These are phyloP conservation scores for Druon quercuslanigerum DNA, from an alignment of 1,140 invertebrate genomes.

Conservation along the genomic window DNA sequence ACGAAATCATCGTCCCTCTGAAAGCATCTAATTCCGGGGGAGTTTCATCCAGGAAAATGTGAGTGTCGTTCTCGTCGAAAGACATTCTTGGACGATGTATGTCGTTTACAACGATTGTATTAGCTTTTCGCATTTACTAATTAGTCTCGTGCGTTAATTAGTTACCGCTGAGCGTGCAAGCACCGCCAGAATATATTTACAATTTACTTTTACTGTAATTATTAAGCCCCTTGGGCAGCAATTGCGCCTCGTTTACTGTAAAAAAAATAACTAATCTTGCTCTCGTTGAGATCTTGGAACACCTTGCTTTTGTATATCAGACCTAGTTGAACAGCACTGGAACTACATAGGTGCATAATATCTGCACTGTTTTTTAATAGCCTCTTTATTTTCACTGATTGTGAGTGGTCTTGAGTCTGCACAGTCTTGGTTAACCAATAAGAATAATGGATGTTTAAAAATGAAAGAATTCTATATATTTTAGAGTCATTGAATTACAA, in stretches of 20 bases:
- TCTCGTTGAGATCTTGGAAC: not conserved
- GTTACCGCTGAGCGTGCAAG: conserved; percentile 71
- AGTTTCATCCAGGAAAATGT: conserved; percentile 26
- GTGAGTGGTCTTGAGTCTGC: conserved; percentile 9
- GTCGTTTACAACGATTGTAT: conserved; percentile 47
- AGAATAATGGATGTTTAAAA: not conserved
- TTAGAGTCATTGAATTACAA: not conserved
- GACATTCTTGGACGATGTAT: conserved; percentile 25
- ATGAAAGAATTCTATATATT: not conserved
- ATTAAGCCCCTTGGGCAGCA: conserved; percentile 47
- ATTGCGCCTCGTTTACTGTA: conserved; percentile 48
- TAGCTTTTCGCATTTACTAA: conserved; percentile 58
- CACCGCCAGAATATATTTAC: conserved; percentile 57
- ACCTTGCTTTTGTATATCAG: conserved; percentile 28
- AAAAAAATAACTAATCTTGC: conserved; percentile 35
- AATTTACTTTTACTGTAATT: conserved; percentile 31
- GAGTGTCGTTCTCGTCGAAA: conserved; percentile 26
- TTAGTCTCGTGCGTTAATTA: conserved; percentile 69
- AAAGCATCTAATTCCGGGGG: conserved; percentile 37
- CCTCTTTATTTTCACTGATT: conserved; percentile 30
- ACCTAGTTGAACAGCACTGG: conserved; percentile 47
- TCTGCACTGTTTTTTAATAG: conserved; percentile 38
- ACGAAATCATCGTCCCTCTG: conserved; percentile 46
- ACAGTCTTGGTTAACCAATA: not conserved
- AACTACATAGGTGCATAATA: conserved; percentile 49